Evolutionary conservation across 2,113 vertebrate genomes (phyloP), one percentile per base, ranked within the genome.

Genomic region (Cryptomyrus ogoouensis): DNA sequence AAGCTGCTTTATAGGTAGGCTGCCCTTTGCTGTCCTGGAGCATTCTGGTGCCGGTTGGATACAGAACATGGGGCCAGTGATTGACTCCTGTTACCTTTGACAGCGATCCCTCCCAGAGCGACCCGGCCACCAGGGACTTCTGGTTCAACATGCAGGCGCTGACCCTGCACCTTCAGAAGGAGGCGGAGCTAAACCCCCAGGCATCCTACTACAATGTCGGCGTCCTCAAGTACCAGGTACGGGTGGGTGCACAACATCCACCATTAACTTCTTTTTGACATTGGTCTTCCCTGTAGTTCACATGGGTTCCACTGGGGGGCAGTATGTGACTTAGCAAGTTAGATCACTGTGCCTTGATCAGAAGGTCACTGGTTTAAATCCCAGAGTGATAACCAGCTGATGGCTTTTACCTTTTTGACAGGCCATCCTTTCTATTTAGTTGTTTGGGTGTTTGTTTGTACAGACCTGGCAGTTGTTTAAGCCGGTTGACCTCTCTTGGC

Each of bases 91-190:
- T 44, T 24, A 12, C 83, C 24, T 7, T 83, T n/a, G 0, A 0
- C 93, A 99, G 98, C 17, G 98, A 99, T 92, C 96, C 97, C 0
- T 99, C 98, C 17, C 98, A 99, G 96, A 98, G 97, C 0, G 98
- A 99, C 94, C 97, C 97, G 0, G 96, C 97, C 93, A 94, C 95
- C 95, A 97, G 95, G 93, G 98, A 99, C 91, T 99, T 98, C 94
- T 99, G 98, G 98, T 97, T 99, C 92, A 99, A 99, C 95, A 99
- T 99, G 98, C 94, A 96, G 0, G 96, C 97, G 0, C 96, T 99
- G 90, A 98, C 96, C 0, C 94, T 96, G 24, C 95, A 97, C 86
- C 96, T 99, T 90, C 97, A 99, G 95, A 95, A 92, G 0, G 97
- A 98, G 92, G 97, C 98, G 0, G 97, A 99, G 89, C 97, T 97